phyloP scores from a whole-genome alignment of 37 sponge, comb jelly and placozoan genomes.

The Cladorhizidae sp. region DNA sequence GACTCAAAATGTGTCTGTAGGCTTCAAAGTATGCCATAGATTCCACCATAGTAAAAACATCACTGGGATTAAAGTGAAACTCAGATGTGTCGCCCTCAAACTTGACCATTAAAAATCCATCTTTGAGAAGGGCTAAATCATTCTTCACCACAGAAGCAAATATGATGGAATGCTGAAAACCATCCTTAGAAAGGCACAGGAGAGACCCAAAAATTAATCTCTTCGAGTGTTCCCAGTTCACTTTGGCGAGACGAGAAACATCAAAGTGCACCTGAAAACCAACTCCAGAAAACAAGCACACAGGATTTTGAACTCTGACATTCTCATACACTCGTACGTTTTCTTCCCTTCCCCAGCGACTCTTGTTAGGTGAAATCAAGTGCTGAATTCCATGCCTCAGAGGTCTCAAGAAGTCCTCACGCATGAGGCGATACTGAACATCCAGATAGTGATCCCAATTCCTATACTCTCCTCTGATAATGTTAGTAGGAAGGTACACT shows the following conservation, averaged over 20 bases:
- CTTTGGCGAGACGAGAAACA: constrained; percentile 19
- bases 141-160: constrained; percentile 74
- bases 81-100: constrained; percentile 63
- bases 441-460: constrained; percentile 80
- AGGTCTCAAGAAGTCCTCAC: constrained; percentile 86
- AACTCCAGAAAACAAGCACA: constrained; percentile 58
- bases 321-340: constrained; percentile 55
- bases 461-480: constrained; percentile 41
- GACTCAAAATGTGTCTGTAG: constrained; percentile 70
- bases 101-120: constrained; percentile 55
- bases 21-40: constrained; percentile 91
- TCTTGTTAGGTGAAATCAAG: not conserved
- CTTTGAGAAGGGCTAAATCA: constrained; percentile 33
- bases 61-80: constrained; percentile 33
- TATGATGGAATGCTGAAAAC: constrained; percentile 36
- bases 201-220: constrained; percentile 85
- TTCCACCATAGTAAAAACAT: constrained; percentile 59
- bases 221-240: constrained; percentile 78
- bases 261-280: constrained; percentile 72
- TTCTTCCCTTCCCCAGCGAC: not conserved
- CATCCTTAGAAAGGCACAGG: constrained; percentile 69
- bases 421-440: constrained; percentile 79
- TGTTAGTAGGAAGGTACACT: constrained; percentile 57
- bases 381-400: constrained; percentile 59
- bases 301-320: constrained; percentile 66